Evolutionary conservation across 2,797 vertebrate genomes (phyloP), one percentile per base, ranked within the genome.

Genomic region (Coregonus ussuriensis): DNA sequence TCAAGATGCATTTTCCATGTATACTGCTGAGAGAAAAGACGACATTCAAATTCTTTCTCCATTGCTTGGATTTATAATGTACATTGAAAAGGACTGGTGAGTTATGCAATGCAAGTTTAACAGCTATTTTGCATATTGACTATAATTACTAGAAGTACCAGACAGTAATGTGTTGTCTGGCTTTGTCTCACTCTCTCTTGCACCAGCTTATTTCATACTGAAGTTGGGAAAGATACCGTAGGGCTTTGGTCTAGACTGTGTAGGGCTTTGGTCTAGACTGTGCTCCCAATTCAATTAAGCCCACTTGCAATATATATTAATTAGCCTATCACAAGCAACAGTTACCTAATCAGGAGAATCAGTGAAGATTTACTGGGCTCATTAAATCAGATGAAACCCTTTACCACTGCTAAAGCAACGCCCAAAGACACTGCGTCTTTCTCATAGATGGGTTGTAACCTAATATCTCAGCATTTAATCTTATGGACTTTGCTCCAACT

Each of bases 331-430:
- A 78, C 75, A 83, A 84, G 86, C 85, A 91, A 90, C 87, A 90
- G 90, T 90, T 92, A 89, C 85, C 91, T 85, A 90, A 93, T 92
- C 91, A 91, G 89, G 81, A 86, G 80, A 66, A 79, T 77, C 84
- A 88, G 89, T 88, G 86, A 91, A 93, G 91, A 93, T 94, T 90
- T 90, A 94, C 80, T 80, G 86, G 74, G 79, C 74, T 92, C 85
- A 93, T 93, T 91, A 91, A 87, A 87, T 47, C 79, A 88, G 80
- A 92, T 81, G 85, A 82, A 84, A 79, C 79, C 84, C 82, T 88
- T 70, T 5, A 71, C 88, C 79, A 84, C 70, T 75, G 79, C 33
- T 77, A 72, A 71, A 25, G 62, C 78, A 51, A 79, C 74, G 76
- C 71, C 70, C 75, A 74, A 82, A 80, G 71, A 33, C 21, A 25